Conservation (phyloP, 2,797 vertebrate genomes). For the Lophotriccus pileatus region DNA sequence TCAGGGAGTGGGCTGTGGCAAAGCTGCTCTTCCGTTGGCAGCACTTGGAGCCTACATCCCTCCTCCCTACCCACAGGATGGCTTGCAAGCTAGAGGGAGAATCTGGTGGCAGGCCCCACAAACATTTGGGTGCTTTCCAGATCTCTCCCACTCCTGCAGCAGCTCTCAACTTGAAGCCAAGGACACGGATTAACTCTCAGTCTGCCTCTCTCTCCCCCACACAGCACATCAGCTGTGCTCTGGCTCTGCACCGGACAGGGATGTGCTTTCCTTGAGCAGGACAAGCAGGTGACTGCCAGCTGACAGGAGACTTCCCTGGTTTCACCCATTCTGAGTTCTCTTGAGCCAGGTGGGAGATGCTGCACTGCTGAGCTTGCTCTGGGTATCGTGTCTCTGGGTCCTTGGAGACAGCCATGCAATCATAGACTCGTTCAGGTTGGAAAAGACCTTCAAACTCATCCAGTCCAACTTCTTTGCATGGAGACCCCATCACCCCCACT, state of each 20-base stretch:
- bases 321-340: neutral
- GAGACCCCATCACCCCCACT: neutral
- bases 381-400: fast-evolving
- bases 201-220: neutral
- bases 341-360: neutral
- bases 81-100: neutral
- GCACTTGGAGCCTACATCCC: neutral
- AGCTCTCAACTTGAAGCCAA: neutral
- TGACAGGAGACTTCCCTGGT: neutral
- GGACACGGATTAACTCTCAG: neutral
- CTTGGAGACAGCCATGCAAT: neutral
- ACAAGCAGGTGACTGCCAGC: neutral
- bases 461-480: neutral
- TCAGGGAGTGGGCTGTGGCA: neutral
- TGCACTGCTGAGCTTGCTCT: neutral
- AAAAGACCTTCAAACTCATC: neutral
- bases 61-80: neutral
- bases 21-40: neutral
- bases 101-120: slow-evolving; percentile 27
- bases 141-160: neutral
- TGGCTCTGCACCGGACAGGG: neutral
- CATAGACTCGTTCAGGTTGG: neutral
- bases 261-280: neutral
- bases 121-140: slow-evolving; percentile 1
- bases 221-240: neutral